phyloP scores from a whole-genome alignment of 2,113 vertebrate species.

The Boulengeromyrus knoepffleri region DNA sequence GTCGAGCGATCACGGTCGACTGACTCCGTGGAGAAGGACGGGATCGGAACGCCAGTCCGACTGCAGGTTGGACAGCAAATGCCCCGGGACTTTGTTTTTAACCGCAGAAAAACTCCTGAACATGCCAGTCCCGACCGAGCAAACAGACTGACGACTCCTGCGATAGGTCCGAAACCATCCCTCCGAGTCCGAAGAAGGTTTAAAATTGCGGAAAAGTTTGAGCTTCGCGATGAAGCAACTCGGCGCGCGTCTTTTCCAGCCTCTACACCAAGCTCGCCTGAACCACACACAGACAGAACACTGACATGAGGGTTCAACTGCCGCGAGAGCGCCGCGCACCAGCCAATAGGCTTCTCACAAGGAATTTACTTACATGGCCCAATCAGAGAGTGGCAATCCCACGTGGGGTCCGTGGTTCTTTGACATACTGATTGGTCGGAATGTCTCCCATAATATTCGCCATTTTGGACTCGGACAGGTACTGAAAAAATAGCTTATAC shows the following conservation, averaged over 20 bases:
- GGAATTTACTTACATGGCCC: conserved; percentile 34
- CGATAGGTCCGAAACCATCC: conserved; percentile 34
- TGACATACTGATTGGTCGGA: conserved; percentile 54
- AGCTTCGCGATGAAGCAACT: conserved; percentile 41
- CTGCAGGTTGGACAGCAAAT: conserved; percentile 37
- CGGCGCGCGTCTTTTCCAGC: conserved; percentile 44
- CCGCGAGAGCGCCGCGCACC: conserved; percentile 60
- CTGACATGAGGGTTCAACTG: conserved; percentile 74
- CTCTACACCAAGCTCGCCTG: conserved; percentile 53
- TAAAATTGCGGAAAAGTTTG: conserved; percentile 49
- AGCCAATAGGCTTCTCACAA: conserved; percentile 62
- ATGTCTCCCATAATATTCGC: conserved; percentile 67
- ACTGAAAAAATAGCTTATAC: conserved; percentile 53
- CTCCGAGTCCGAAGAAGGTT: conserved; percentile 32
- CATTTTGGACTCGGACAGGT: conserved; percentile 75
- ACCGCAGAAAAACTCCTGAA: conserved; percentile 36
- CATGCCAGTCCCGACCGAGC: conserved; percentile 33
- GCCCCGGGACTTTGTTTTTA: conserved; percentile 31
- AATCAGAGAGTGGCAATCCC: conserved; percentile 58
- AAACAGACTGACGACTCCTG: conserved; percentile 10
- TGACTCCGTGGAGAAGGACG: conserved; percentile 24
- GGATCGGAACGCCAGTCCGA: conserved; percentile 36
- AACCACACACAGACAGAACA: conserved; percentile 76
- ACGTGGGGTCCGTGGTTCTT: conserved; percentile 60
- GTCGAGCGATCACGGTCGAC: conserved; percentile 37